phyloP scores from a whole-genome alignment of 53 echinoderm and acorn worm genomes.

The Pentamera pediparva region DNA sequence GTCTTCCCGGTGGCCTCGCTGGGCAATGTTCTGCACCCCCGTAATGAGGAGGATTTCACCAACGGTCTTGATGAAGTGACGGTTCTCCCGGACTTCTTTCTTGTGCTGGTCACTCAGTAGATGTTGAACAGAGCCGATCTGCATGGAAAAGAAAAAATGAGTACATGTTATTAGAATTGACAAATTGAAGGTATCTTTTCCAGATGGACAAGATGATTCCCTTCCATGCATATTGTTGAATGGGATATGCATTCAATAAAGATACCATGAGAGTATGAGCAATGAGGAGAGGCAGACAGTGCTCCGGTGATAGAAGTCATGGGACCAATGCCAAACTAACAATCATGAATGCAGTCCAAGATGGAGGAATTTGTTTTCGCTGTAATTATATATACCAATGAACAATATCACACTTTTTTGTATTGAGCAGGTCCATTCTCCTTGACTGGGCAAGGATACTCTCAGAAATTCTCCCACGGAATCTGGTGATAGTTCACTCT shows the following conservation, averaged over 20 bases:
- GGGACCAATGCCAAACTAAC: too few relatives aligned
- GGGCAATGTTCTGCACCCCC: background rate
- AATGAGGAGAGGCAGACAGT: too few relatives aligned
- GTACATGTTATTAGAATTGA: background rate
- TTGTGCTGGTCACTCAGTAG: background rate
- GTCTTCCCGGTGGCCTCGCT: conserved; percentile 3
- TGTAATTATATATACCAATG: too few relatives aligned
- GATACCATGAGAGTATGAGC: background rate
- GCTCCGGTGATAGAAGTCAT: too few relatives aligned
- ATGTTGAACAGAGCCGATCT: conserved; percentile 1
- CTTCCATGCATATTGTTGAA: background rate
- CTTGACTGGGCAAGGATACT: too few relatives aligned
- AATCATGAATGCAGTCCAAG: too few relatives aligned
- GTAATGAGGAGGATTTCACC: conserved; percentile 2
- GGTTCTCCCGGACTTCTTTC: background rate
- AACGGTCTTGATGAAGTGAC: conserved; percentile 14
- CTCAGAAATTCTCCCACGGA: too few relatives aligned
- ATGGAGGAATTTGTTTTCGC: too few relatives aligned
- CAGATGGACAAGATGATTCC: background rate
- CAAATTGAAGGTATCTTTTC: conserved; percentile 16
- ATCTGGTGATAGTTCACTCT: too few relatives aligned
- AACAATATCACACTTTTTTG: too few relatives aligned
- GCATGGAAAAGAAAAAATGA: background rate
- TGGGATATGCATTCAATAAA: background rate
- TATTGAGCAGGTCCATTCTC: too few relatives aligned